Conservation (phyloP, 2,888 invertebrate genomes). For the Lasioglossum figueresi region DNA sequence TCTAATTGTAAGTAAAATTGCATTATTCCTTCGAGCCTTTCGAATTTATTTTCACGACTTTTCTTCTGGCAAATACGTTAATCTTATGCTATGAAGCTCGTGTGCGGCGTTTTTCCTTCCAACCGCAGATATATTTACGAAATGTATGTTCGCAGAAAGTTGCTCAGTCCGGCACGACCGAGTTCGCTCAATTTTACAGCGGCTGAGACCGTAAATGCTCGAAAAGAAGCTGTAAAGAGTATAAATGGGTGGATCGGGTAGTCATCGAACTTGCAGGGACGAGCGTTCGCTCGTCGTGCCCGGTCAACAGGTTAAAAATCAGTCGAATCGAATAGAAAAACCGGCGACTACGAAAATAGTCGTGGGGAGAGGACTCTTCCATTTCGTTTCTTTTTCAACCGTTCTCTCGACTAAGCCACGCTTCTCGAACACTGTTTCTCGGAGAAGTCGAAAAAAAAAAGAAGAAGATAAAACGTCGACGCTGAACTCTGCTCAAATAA, state of each 20-base stretch:
- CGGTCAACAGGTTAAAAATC: constrained; percentile 5
- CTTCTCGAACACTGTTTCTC: constrained; percentile 4
- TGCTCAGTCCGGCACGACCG: neutral
- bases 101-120: too few relatives aligned
- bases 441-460: neutral
- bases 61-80: too few relatives aligned
- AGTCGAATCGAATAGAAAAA: neutral
- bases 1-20: too few relatives aligned
- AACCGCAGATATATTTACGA: neutral
- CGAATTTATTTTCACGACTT: too few relatives aligned
- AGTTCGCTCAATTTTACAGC: neutral
- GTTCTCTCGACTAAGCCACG: neutral
- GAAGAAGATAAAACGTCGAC: neutral
- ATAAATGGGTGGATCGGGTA: neutral
- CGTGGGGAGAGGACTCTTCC: neutral
- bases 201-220: neutral
- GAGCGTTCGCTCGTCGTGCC: neutral
- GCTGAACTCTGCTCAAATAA: constrained; percentile 7
- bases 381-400: neutral
- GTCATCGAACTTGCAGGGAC: constrained; percentile 1
- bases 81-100: too few relatives aligned
- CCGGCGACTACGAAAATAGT: neutral
- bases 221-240: neutral
- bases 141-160: neutral
- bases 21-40: too few relatives aligned